Base-by-base conservation (phyloP, 2,797 vertebrate species). In the Euphonia xanthogaster region DNA sequence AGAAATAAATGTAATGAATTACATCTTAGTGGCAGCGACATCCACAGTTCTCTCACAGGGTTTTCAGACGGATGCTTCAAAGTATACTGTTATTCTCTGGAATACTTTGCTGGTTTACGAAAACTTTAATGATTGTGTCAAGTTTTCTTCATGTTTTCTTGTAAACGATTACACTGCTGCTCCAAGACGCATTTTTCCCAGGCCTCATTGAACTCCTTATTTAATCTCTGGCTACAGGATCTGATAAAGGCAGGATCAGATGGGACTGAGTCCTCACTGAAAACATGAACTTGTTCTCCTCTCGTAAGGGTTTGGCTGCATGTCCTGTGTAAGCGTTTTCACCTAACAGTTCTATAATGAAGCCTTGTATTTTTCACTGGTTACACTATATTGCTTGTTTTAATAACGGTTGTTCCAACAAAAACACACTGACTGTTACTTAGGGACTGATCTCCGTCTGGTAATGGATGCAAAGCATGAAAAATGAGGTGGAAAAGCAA, bases 341-440 rank as follows among this genome's bases (percentile, higher is more conserved):
- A 58, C 12, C 7, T 8, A 5, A 8, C 23, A 40, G 22, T 31
- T 66, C 50, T 8, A 1, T 7, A 31, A 18, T 0, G 6, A 66
- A 79, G 42, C 19, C 84, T 55, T 53, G 23, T 51, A 1, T 47
- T 81, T 67, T 61, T 50, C 42, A 68, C 40, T 33, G 30, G 16
- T 68, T 53, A 31, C 7, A 8, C 18, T 3, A 1, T 0, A 2
- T 6, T 40, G 7, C 23, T 77, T 61, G 48, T 62, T 75, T 40
- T 37, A 63, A 47, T 2, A 22, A 37, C 0, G 1, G 3, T 23
- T 71, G 50, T 84, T n/a, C 73, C 51, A 51, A 17, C 27, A 40
- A 1, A 44, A 42, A 3, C 7, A 5, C 3, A 10, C 13, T 4
- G 5, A 14, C 13, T 9, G 27, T n/a, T 50, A 31, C 39, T 77